Percentiles rank a stretch among this genome's conserved stretches.
phyloP scores from a whole-genome alignment of 92 coral and sea anemone genomes.

The Phymanthus crucifer region DNA sequence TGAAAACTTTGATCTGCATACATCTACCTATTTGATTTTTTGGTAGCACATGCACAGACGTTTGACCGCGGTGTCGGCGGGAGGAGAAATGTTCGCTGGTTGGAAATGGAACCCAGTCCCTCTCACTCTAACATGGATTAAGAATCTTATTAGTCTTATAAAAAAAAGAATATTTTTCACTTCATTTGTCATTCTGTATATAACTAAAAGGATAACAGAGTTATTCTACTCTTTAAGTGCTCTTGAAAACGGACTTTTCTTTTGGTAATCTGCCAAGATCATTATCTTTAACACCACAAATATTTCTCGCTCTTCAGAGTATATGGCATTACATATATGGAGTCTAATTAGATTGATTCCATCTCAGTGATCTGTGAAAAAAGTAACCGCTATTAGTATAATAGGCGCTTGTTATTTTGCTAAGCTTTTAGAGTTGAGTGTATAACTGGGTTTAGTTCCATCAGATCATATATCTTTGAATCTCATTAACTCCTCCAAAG shows the following conservation, averaged over 20 bases:
- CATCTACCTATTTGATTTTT: too few species aligned
- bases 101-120: too few species aligned
- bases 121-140: neutral
- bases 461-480: too few species aligned
- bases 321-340: neutral
- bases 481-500: too few species aligned
- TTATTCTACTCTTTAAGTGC: slow-evolving; percentile 3
- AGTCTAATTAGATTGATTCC: neutral
- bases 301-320: neutral
- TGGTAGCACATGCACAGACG: too few species aligned
- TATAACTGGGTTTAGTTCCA: too few species aligned
- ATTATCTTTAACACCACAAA: neutral
- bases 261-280: neutral
- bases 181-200: neutral
- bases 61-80: too few species aligned
- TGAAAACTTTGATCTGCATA: too few species aligned
- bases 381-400: too few species aligned
- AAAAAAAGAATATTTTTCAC: neutral
- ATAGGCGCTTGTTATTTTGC: too few species aligned
- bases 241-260: neutral
- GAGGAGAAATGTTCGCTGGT: too few species aligned
- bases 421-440: too few species aligned
- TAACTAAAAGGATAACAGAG: neutral
- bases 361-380: neutral
- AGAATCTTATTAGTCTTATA: neutral